A percentile compares a stretch with the other conserved stretches of the same genome.
Evolutionary conservation across 1,140 invertebrate species (phyloP).

Genomic region (Ceratina japonica): DNA sequence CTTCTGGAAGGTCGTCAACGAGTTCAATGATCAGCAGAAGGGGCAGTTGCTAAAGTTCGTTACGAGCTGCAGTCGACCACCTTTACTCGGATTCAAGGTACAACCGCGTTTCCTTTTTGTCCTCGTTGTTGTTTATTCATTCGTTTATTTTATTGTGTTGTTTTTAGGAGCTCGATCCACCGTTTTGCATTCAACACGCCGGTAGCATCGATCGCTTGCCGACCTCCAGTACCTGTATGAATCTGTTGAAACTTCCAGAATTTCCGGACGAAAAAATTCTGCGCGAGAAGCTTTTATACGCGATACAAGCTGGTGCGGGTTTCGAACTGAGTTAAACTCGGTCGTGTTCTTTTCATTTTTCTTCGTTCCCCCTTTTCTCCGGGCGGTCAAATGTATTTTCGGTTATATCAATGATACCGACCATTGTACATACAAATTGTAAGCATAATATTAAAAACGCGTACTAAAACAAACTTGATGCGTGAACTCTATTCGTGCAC

Average conservation of each 20-base stretch:
- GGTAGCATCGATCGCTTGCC: slow-evolving; percentile 93
- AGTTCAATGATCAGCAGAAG: slow-evolving; percentile 91
- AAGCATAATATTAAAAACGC: too few relatives aligned
- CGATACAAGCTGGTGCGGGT: slow-evolving; percentile 95
- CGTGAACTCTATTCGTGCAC: too few relatives aligned
- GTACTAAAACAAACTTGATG: too few relatives aligned
- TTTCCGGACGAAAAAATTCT: slow-evolving; percentile 89
- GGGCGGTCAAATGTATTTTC: slow-evolving; percentile 4
- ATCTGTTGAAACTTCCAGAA: slow-evolving; percentile 96
- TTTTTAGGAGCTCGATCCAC: slow-evolving; percentile 92
- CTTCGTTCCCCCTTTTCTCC: not conserved
- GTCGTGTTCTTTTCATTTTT: slow-evolving; percentile 1
- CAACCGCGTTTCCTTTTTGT: slow-evolving; percentile 7
- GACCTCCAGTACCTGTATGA: slow-evolving; percentile 98
- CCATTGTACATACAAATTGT: not conserved
- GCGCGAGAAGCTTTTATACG: slow-evolving; percentile 92
- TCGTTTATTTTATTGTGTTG: slow-evolving; percentile 10
- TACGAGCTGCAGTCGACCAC: slow-evolving; percentile 97
- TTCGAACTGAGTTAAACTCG: slow-evolving; percentile 94
- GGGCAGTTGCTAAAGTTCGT: slow-evolving; percentile 96
- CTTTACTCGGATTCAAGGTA: slow-evolving; percentile 97
- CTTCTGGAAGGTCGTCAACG: slow-evolving; percentile 92
- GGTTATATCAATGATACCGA: not conserved
- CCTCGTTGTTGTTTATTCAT: too few relatives aligned
- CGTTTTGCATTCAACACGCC: slow-evolving; percentile 96